Evolutionary conservation across 2,888 invertebrate genomes (phyloP).

Genomic region (Ceratothoa steindachneri): DNA sequence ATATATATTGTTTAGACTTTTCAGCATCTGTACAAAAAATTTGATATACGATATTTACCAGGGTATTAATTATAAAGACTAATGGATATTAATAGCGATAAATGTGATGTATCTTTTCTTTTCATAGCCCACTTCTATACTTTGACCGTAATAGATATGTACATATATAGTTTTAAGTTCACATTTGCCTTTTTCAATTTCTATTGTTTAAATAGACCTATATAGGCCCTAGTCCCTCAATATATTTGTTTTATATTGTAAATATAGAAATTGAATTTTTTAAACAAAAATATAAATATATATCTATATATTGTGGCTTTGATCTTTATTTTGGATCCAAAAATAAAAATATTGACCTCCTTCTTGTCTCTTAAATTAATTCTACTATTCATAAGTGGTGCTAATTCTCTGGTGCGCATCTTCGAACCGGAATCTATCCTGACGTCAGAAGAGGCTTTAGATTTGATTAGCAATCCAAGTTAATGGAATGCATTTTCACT

Average conservation of each 20-base stretch:
- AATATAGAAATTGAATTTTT: neutral
- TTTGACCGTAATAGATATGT: neutral
- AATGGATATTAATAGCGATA: neutral
- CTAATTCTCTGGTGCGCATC: no score
- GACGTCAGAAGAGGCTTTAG: no score
- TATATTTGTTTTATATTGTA: neutral
- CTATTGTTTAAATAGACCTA: neutral
- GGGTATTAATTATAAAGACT: neutral
- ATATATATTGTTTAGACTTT: no score
- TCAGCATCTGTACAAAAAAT: neutral
- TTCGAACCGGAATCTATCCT: no score
- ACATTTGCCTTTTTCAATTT: neutral
- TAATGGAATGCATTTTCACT: no score
- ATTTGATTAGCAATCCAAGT: no score
- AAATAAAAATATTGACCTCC: no score
- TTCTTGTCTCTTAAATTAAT: no score
- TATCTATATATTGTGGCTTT: no score
- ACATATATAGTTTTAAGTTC: neutral
- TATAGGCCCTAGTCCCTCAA: neutral
- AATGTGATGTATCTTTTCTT: neutral
- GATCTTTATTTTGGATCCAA: no score
- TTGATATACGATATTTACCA: neutral
- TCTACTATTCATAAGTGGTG: no score
- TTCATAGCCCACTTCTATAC: neutral
- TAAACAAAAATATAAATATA: neutral